A percentile compares a stretch with the other conserved stretches of the same genome.
These are phyloP conservation scores for Scomberomorus guttatus DNA, from an alignment of 2,797 vertebrate genomes.

Conservation along the genomic window DNA sequence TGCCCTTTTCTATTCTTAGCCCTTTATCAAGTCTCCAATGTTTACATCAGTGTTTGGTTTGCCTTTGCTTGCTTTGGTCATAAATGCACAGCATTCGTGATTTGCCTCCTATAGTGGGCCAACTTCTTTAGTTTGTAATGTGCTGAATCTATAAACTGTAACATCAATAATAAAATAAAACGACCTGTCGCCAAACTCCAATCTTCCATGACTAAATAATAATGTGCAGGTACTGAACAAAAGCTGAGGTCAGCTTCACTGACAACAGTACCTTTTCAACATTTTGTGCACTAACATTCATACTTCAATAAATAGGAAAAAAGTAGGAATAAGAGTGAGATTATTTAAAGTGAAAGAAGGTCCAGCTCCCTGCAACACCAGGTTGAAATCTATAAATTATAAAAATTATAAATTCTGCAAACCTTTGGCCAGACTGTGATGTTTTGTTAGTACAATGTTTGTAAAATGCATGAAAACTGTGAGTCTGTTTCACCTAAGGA, in stretches of 20 bases:
- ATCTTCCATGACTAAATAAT: not conserved
- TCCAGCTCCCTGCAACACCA: not conserved
- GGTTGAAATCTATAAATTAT: too few relatives aligned
- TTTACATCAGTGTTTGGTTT: slow-evolving; percentile 5
- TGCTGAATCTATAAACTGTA: not conserved
- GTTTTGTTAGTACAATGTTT: slow-evolving; percentile 10
- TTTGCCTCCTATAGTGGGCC: not conserved
- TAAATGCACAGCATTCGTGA: slow-evolving; percentile 2
- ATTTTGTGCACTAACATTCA: not conserved
- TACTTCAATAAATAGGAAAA: slow-evolving; percentile 15
- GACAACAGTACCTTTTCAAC: not conserved
- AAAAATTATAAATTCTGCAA: slow-evolving; percentile 29
- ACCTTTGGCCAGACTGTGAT: not conserved
- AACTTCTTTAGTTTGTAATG: not conserved
- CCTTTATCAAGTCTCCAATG: slow-evolving; percentile 7
- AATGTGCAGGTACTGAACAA: not conserved
- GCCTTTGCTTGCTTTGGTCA: slow-evolving; percentile 1
- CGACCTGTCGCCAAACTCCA: slow-evolving; percentile 3
- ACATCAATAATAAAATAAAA: not conserved
- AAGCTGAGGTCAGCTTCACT: not conserved
- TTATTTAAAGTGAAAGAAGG: not conserved
- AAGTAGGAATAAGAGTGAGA: not conserved
- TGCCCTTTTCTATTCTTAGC: slow-evolving; percentile 9
- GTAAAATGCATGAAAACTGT: slow-evolving; percentile 15
- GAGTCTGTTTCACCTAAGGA: not conserved